Base-by-base conservation (phyloP, 2,888 invertebrate genomes). In the Taphrorychus bicolor region DNA sequence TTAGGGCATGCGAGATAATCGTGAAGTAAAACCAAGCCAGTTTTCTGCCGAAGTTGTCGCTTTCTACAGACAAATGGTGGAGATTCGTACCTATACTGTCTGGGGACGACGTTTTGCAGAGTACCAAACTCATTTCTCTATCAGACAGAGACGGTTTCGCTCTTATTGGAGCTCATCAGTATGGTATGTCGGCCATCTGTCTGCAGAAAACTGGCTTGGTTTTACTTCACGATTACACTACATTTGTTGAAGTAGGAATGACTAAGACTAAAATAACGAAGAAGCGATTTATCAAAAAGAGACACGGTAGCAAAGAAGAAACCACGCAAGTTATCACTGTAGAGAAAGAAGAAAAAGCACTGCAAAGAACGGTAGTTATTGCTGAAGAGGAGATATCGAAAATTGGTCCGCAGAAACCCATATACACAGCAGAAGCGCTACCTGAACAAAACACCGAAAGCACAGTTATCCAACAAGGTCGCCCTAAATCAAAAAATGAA, bases 251-350 rank as follows among this genome's bases (percentile, higher is more conserved):
- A 11, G 81, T 84, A 64, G 80, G 80, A 62, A 77, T 82, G 76
- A 56, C 64, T 3, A 73, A 70, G 19, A 73, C 69, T 61, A 68
- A 73, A 69, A 74, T 71, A 14, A 62, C 56, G 14, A 72, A 79
- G 71, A 81, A 79, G 66, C 76, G 78, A 16, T 76, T 79, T 0
- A 79, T 78, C 22, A 59, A 80, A 71, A 82, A 80, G 72, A 75
- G 76, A 21, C 76, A 73, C 17, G 80, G 76, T 2, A 75, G 72
- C 23, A 71, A 79, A 73, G 59, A 77, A 73, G 77, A 82, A 77
- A 72, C 74, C 23, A 76, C 77, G 59, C 82, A 83, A 78, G 84
- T 85, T 66, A 72, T 75, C 22, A 76, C 77, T 4, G 70, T 76
- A 1, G 73, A 78, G 73, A 75, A 78, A 66, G 76, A 75, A 54